Base-by-base conservation (phyloP, 2,888 invertebrate species). In the Flexamia atlantica region DNA sequence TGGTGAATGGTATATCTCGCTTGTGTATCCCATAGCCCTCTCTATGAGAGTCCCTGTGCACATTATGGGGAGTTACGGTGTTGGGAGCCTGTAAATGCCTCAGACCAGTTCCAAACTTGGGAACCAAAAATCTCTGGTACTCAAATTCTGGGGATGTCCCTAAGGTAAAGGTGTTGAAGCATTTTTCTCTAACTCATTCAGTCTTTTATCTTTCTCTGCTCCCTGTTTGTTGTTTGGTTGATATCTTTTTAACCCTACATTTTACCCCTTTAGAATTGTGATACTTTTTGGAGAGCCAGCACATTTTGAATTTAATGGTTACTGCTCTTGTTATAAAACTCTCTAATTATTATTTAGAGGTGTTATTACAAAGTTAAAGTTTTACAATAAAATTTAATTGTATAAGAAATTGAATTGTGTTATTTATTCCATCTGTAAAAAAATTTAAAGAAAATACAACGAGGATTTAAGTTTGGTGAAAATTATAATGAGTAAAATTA, bases 81-180 rank as follows among this genome's bases (percentile, higher is more conserved):
- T 42, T 82, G 82, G 82, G 76, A 76, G 36, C 82, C 82, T 25
- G 82, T 30, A 9, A 79, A n/a, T 17, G 7, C 50, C 30, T 64
- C 64, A 14, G 83, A 70, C 50, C 68, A 70, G 32, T 46, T 83
- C 30, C 68, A 42, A 40, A 40, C 79, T 25, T 82, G 82, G 82
- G 74, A 72, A 72, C 82, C 84, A 50, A 74, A 82, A 17, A 80
- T 85, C 70, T 80, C 80, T 83, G 86, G 86, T 72, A 85, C 86
- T 64, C 85, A 85, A 81, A 84, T 86, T 84, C 79, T 86, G 81
- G 85, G 85, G 83, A 86, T 86, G 86, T 86, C 86, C 42, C 82
- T 86, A 50, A 86, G 86, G 86, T 86, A 86, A 82, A 81, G 28
- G 25, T 46, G 7, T 23, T 46, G 23, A 25, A 25, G 46, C 42